Evolutionary conservation across 2,113 vertebrate genomes (phyloP).

Genomic region (Propithecus coquereli): DNA sequence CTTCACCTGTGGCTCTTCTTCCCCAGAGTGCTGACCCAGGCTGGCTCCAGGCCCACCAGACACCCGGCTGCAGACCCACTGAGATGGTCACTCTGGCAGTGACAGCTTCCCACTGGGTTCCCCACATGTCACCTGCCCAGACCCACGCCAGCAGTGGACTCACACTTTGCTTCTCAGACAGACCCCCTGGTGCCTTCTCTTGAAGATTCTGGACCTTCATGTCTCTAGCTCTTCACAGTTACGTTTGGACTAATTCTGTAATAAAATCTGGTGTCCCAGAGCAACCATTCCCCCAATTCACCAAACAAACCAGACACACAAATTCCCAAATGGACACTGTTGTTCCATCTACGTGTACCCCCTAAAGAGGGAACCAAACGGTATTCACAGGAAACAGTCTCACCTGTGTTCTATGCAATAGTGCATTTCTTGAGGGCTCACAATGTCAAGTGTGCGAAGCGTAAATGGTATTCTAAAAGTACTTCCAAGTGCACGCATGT

Average conservation of each 20-base stretch:
- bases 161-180: background rate
- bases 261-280: background rate
- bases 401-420: background rate
- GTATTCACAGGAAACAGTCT: background rate
- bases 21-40: background rate
- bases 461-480: background rate
- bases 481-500: background rate
- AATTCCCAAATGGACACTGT: no score
- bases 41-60: background rate
- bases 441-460: background rate
- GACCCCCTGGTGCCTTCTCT: background rate
- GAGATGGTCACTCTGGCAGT: background rate
- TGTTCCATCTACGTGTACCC: background rate
- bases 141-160: accelerated
- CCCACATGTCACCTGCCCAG: accelerated
- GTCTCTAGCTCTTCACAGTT: background rate
- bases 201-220: background rate
- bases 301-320: background rate
- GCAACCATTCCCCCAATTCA: background rate
- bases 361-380: no score
- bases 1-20: background rate
- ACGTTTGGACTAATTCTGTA: background rate
- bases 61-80: background rate
- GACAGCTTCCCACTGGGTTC: background rate
- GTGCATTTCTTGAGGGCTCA: background rate